A percentile compares a stretch with the other conserved stretches of the same genome.
phyloP scores from a whole-genome alignment of 2,888 invertebrate genomes.

The Nephrotoma flavescens region DNA sequence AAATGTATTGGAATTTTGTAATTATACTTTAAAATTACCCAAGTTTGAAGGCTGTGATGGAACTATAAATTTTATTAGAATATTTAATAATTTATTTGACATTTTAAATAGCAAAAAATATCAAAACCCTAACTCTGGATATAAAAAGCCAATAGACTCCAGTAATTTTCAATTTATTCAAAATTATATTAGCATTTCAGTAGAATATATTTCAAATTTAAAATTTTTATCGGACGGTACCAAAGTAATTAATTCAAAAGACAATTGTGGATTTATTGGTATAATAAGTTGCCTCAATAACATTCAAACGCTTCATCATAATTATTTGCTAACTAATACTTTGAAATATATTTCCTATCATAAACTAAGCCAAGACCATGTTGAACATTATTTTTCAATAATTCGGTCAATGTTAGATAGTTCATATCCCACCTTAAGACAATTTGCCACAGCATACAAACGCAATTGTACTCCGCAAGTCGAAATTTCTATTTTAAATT shows the following conservation, averaged over 20 bases:
- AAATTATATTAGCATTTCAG: not conserved
- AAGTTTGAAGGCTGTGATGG: not conserved
- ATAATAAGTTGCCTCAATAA: not conserved
- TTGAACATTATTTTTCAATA: not conserved
- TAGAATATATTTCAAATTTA: slow-evolving; percentile 1
- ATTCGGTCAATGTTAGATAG: not conserved
- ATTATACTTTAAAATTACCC: not conserved
- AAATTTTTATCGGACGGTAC: not conserved
- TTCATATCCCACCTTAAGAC: not conserved
- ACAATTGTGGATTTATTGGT: not conserved
- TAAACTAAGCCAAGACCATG: slow-evolving; percentile 6
- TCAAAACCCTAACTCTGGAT: not conserved
- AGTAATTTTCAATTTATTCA: not conserved
- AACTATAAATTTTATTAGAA: not conserved
- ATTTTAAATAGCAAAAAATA: not conserved
- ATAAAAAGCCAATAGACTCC: not conserved
- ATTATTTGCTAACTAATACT: not conserved
- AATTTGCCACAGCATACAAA: not conserved
- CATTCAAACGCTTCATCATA: not conserved
- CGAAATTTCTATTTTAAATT: not conserved
- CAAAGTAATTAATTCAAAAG: not conserved
- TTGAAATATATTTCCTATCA: not conserved
- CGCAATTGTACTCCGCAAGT: not conserved
- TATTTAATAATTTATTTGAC: not conserved
- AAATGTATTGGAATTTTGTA: slow-evolving; percentile 1